Evolutionary conservation across 2,888 invertebrate species (phyloP).

Genomic region (Coelinius sp.): DNA sequence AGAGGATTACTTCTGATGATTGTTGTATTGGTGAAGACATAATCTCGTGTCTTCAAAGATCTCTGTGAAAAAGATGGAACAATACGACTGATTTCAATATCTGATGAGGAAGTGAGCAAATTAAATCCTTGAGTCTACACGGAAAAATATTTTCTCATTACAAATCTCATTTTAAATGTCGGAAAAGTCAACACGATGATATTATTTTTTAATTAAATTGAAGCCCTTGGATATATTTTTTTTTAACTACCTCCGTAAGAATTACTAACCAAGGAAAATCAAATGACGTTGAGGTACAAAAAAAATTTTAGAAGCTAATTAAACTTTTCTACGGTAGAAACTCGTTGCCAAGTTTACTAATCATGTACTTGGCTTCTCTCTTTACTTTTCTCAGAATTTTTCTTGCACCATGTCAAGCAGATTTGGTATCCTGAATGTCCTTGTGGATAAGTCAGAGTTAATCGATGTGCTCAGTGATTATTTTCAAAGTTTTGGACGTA

Average conservation of each 20-base stretch:
- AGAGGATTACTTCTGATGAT: conserved; percentile 38
- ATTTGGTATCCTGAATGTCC: conserved; percentile 27
- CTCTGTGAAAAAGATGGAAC: background rate
- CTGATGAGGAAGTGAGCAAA: background rate
- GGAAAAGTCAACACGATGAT: background rate
- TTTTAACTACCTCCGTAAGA: background rate
- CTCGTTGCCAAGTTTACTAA: conserved; percentile 10
- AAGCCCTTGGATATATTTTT: background rate
- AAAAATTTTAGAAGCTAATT: conserved; percentile 51
- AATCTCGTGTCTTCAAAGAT: background rate
- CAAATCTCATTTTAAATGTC: background rate
- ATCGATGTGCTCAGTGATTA: background rate
- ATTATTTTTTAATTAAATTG: conserved; percentile 2
- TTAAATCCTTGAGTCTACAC: too few relatives aligned
- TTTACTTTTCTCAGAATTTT: background rate
- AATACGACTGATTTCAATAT: background rate
- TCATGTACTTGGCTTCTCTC: background rate
- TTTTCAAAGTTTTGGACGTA: conserved; percentile 22
- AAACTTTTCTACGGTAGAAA: conserved; percentile 44
- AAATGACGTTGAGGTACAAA: conserved; percentile 46
- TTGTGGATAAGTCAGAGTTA: too few relatives aligned
- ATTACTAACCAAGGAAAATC: conserved; percentile 28
- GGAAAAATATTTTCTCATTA: background rate
- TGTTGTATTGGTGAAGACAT: background rate
- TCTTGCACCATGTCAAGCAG: conserved; percentile 3